Evolutionary conservation across 2,797 vertebrate genomes (phyloP).

Genomic region (Aythya fuligula): DNA sequence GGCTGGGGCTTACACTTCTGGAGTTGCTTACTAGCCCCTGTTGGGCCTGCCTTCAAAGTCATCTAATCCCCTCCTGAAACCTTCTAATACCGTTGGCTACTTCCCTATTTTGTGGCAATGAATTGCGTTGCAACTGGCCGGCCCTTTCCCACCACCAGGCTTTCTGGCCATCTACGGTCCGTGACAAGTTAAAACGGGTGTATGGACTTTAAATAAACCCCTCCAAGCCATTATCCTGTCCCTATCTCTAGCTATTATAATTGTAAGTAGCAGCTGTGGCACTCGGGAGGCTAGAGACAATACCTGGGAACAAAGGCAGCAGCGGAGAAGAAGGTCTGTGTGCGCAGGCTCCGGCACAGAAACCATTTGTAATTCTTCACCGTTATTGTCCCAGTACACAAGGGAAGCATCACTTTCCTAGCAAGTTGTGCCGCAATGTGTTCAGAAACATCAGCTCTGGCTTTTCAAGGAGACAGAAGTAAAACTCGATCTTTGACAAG

Average conservation of each 20-base stretch:
- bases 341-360: background rate
- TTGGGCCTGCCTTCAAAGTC: background rate
- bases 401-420: background rate
- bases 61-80: constrained; percentile 33
- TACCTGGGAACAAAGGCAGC: background rate
- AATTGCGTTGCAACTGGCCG: background rate
- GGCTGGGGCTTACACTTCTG: constrained; percentile 22
- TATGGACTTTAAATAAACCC: background rate
- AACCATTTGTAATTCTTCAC: background rate
- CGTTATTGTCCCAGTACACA: background rate
- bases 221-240: background rate
- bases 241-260: background rate
- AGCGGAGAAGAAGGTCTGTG: background rate
- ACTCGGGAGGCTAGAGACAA: accelerated
- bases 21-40: constrained; percentile 2
- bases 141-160: background rate
- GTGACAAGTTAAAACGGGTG: background rate
- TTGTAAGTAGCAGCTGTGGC: background rate
- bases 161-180: background rate
- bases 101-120: background rate
- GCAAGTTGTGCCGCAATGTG: background rate
- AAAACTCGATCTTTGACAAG: background rate
- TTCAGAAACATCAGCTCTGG: background rate
- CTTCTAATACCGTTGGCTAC: constrained; percentile 10
- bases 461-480: background rate